A percentile compares a stretch with the other conserved stretches of the same genome.
These are phyloP conservation scores for Cyprinodon diabolis DNA, from an alignment of 2,797 vertebrate species.

Conservation along the genomic window DNA sequence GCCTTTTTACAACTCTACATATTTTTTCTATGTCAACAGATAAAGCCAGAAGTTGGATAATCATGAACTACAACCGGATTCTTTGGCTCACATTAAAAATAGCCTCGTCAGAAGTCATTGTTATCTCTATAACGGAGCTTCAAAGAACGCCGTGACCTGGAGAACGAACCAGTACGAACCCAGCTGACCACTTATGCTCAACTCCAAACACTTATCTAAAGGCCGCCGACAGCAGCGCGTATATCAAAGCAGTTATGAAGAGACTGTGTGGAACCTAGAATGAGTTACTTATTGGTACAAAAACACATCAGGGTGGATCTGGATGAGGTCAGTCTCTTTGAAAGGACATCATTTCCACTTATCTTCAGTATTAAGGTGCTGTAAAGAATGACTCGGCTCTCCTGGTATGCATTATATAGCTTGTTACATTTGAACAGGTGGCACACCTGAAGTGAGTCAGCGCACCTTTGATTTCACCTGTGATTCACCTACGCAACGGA, in stretches of 20 bases:
- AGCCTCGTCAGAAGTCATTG: background rate
- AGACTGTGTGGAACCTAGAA: background rate
- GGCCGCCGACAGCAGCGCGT: background rate
- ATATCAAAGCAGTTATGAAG: background rate
- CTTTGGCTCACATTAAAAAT: background rate
- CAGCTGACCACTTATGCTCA: constrained; percentile 5
- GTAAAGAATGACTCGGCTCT: constrained; percentile 33
- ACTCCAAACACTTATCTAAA: constrained; percentile 12
- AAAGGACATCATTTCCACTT: background rate
- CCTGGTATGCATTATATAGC: constrained; percentile 55
- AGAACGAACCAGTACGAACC: background rate
- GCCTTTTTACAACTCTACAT: background rate
- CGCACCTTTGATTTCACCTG: constrained; percentile 26
- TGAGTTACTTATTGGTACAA: constrained; percentile 1
- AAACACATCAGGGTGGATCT: background rate
- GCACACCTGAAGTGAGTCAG: constrained; percentile 63
- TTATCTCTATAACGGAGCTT: background rate
- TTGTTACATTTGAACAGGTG: constrained; percentile 68
- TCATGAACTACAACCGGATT: background rate
- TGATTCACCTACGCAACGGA: constrained; percentile 35
- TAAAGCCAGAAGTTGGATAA: background rate
- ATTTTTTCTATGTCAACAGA: background rate
- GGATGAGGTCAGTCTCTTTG: constrained; percentile 5
- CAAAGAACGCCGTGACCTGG: background rate
- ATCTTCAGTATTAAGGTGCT: constrained; percentile 14